Base-by-base conservation (phyloP, 1,140 invertebrate genomes). In the Physella acuta region DNA sequence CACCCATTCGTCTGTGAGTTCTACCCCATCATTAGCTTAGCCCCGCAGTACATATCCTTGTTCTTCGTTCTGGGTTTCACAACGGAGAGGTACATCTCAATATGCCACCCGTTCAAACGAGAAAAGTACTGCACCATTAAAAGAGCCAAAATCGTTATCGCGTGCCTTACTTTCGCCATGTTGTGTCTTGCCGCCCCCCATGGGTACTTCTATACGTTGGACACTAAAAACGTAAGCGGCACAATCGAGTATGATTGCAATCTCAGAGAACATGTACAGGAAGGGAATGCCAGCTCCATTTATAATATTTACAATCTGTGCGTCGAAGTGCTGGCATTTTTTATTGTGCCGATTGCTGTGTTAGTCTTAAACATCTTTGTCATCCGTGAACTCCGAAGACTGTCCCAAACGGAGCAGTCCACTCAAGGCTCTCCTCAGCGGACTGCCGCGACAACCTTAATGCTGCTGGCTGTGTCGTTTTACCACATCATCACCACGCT, bases 21-120 rank as follows among this genome's bases (percentile, higher is more conserved):
- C 4, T 84, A 77, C 70, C 75, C 79, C 0, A 58, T 82, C 3
- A 34, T 83, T 1, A 83, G 76, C 70, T 53, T 84, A 24, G 73
- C 78, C 34, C 71, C 77, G 11, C 81, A 85, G 72, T 82, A 83
- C 63, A 73, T 84, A 58, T 84, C 83, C 2, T 82, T 83, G 0
- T 68, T 81, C 17, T 74, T 85, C 2, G 84, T 85, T 33, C 73
- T 86, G 11, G 94, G 92, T 1, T 96, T 98, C 34, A 98, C 96
- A 0, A 88, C 97, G 71, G 97, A 99, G 85, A 88, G 96, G 53
- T 98, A 94, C 85, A 92, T 98, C 44, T 95, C 95, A 0, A 95
- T 99, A 0, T 97, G 95, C 80, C 94, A 96, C 85, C 95, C 95
- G 0, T 87, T 98, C n/a, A 89, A 89, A 71, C 39, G 82, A 28